Conservation (phyloP, 2,113 vertebrate species). For the Eudyptes chrysolophus region DNA sequence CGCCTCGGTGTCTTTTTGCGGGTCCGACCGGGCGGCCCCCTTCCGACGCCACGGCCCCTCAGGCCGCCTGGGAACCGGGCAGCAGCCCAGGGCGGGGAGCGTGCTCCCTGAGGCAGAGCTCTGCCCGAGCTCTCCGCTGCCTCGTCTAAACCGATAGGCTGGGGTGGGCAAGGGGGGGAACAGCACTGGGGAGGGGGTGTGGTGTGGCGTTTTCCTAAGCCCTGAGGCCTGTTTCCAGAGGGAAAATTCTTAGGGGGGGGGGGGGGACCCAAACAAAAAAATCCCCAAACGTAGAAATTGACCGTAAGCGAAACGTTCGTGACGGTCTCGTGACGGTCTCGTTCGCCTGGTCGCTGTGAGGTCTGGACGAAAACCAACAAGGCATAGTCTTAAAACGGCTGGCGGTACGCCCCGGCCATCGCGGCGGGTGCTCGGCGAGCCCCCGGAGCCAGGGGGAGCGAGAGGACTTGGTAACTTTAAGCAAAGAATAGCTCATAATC, state of each 20-base stretch:
- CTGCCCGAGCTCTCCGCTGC: no score
- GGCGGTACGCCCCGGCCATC: not conserved
- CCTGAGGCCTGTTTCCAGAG: not conserved
- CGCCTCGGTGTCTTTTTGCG: no score
- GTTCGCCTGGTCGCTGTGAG: not conserved
- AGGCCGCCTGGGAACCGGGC: not conserved
- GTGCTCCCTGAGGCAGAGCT: not conserved
- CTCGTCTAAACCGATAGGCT: no score
- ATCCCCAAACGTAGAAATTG: not conserved
- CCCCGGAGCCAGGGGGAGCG: not conserved
- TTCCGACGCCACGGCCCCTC: fast-evolving
- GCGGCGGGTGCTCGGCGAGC: not conserved
- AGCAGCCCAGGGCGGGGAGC: not conserved
- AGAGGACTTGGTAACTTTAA: fast-evolving
- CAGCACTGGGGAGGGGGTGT: fast-evolving
- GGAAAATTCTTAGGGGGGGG: no score
- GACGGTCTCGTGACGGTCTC: no score
- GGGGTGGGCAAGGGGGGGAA: not conserved
- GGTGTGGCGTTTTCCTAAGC: not conserved
- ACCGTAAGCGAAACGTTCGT: no score
- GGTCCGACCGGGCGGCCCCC: no score
- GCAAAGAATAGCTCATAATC: not conserved
- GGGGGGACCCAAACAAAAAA: not conserved
- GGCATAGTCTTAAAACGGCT: fast-evolving
- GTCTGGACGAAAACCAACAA: not conserved